Percentiles rank a stretch among this genome's conserved stretches.
These are phyloP conservation scores for Erythrolamprus reginae DNA, from an alignment of 2,113 vertebrate genomes.

Conservation along the genomic window DNA sequence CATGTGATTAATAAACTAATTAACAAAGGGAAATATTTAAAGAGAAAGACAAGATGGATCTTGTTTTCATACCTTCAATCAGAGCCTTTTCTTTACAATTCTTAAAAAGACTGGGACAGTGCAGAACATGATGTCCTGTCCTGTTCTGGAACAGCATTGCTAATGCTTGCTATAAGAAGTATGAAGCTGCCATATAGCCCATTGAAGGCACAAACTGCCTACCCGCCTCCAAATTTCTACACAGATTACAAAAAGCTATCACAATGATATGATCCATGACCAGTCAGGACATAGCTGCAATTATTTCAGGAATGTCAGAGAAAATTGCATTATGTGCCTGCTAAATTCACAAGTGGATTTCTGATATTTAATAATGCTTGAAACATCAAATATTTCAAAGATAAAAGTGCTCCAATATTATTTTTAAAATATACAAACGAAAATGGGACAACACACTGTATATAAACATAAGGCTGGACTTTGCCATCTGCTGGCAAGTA, in stretches of 20 bases:
- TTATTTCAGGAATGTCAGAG: neutral
- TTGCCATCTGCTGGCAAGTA: neutral
- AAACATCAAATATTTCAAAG: neutral
- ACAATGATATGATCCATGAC: neutral
- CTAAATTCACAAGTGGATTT: neutral
- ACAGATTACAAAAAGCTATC: neutral
- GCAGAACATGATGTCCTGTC: neutral
- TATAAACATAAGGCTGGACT: neutral
- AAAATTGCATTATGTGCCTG: neutral
- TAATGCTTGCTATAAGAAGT: neutral
- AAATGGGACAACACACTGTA: neutral
- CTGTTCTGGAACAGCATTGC: neutral
- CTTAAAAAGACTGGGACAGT: neutral
- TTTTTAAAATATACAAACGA: neutral
- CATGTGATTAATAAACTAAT: slow-evolving; percentile 25
- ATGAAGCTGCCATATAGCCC: neutral
- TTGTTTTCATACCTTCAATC: neutral
- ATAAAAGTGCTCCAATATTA: neutral
- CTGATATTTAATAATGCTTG: neutral
- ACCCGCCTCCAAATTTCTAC: neutral
- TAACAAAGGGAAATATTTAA: slow-evolving; percentile 19
- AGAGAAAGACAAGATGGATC: neutral
- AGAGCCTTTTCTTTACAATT: neutral
- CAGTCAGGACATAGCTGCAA: neutral
- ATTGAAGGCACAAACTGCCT: neutral